Conservation (phyloP, 2,797 vertebrate species). For the Centropyge bicolor region DNA sequence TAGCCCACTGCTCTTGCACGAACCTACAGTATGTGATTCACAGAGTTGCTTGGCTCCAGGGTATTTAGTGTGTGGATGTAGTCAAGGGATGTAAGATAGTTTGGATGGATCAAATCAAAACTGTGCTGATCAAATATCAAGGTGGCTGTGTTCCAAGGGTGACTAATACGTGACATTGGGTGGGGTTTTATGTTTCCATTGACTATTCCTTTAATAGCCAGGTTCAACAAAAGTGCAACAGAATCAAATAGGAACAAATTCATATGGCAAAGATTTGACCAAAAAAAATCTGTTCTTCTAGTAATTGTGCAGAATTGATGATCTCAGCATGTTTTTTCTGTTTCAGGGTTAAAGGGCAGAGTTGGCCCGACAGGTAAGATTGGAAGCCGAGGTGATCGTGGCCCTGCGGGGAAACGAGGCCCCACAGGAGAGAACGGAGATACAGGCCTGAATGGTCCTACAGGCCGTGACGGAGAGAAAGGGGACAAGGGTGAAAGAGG, state of each 20-base stretch:
- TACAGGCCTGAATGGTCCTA: constrained; percentile 85
- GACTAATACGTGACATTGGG: constrained; percentile 33
- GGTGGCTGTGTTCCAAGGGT: constrained; percentile 36
- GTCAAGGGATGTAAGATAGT: constrained; percentile 3
- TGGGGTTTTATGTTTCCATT: constrained; percentile 39
- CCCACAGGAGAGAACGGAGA: constrained; percentile 88
- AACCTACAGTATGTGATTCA: constrained; percentile 16
- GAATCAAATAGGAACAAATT: constrained; percentile 7
- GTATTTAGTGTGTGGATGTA: constrained; percentile 19
- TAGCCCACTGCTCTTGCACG: neutral
- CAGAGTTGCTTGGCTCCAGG: constrained; percentile 32
- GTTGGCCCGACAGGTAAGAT: constrained; percentile 90
- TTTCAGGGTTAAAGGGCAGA: constrained; percentile 93
- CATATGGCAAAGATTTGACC: neutral
- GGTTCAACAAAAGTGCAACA: constrained; percentile 11
- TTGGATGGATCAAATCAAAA: constrained; percentile 17
- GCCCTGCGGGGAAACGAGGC: constrained; percentile 92
- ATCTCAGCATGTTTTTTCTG: constrained; percentile 51
- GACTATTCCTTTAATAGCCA: constrained; percentile 12
- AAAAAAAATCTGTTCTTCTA: neutral
- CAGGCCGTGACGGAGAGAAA: constrained; percentile 87
- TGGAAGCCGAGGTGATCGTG: constrained; percentile 92
- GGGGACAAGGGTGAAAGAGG: constrained; percentile 92
- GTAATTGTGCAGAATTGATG: neutral
- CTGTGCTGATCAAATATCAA: constrained; percentile 34